Conservation (phyloP, 2,113 vertebrate species). For the Calyptomena viridis region DNA sequence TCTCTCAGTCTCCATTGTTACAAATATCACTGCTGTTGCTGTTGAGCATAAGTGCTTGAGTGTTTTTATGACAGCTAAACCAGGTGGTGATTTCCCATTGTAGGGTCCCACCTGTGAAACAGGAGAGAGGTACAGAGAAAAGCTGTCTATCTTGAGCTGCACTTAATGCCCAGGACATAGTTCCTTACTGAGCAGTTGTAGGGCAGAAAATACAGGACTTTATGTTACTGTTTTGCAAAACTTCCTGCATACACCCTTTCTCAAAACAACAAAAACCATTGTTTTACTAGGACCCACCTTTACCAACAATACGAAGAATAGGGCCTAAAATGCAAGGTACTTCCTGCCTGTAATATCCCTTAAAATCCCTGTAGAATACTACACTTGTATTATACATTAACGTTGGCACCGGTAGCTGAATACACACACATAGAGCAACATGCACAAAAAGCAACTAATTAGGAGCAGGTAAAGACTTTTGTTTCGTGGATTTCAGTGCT, state of each 20-base stretch:
- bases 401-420: fast-evolving
- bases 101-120: neutral
- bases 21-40: neutral
- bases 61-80: neutral
- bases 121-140: neutral
- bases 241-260: neutral
- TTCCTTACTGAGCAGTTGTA: neutral
- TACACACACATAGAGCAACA: neutral
- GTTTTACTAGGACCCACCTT: neutral
- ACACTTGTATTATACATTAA: neutral
- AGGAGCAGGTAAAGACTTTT: neutral
- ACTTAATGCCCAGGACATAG: neutral
- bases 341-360: neutral
- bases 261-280: neutral
- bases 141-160: neutral
- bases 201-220: neutral
- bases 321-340: neutral
- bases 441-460: neutral
- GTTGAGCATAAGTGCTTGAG: neutral
- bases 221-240: neutral
- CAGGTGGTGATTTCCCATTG: neutral
- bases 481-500: neutral
- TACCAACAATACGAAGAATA: neutral
- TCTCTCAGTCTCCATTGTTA: fast-evolving
- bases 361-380: neutral